phyloP scores from a whole-genome alignment of 2,888 invertebrate species.

The Drosophila rubida region DNA sequence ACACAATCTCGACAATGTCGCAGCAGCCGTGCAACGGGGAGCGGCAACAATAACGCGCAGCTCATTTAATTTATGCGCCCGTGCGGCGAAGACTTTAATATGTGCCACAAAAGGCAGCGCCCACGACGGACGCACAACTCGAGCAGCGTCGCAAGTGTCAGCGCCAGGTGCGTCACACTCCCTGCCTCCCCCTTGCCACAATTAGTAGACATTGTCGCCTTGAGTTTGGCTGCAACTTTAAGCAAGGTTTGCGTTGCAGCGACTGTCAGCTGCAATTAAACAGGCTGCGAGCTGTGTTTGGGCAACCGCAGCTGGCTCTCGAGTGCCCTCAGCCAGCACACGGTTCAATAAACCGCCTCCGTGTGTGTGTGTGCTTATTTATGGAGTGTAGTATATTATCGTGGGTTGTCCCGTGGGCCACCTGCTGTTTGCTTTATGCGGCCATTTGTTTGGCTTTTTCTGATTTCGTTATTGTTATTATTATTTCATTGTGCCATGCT shows the following conservation, averaged over 20 bases:
- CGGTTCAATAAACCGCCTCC: slow-evolving; percentile 36
- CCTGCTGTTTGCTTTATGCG: slow-evolving; percentile 62
- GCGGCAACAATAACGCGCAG: slow-evolving; percentile 20
- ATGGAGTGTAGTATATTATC: background rate
- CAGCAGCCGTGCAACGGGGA: slow-evolving; percentile 20
- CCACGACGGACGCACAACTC: slow-evolving; percentile 4
- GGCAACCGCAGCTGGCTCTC: background rate
- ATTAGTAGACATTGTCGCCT: slow-evolving; percentile 47
- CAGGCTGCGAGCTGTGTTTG: background rate
- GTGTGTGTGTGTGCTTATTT: slow-evolving; percentile 18
- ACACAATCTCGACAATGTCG: slow-evolving; percentile 19
- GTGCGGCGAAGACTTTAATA: slow-evolving; percentile 58
- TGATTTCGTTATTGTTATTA: slow-evolving; percentile 68
- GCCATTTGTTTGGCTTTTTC: slow-evolving; percentile 51
- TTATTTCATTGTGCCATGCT: slow-evolving; percentile 54
- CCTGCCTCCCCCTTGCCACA: too few species aligned
- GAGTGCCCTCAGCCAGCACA: slow-evolving; percentile 32
- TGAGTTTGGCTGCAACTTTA: slow-evolving; percentile 15
- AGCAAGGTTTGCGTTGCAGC: slow-evolving; percentile 37
- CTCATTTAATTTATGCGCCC: slow-evolving; percentile 66
- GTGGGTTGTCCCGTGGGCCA: slow-evolving; percentile 31
- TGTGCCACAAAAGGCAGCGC: slow-evolving; percentile 54
- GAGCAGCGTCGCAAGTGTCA: slow-evolving; percentile 1
- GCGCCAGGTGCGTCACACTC: slow-evolving; percentile 46
- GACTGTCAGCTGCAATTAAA: slow-evolving; percentile 13